Evolutionary conservation across 2,113 vertebrate genomes (phyloP), one percentile per base, ranked within the genome.

Genomic region (Nestor notabilis): DNA sequence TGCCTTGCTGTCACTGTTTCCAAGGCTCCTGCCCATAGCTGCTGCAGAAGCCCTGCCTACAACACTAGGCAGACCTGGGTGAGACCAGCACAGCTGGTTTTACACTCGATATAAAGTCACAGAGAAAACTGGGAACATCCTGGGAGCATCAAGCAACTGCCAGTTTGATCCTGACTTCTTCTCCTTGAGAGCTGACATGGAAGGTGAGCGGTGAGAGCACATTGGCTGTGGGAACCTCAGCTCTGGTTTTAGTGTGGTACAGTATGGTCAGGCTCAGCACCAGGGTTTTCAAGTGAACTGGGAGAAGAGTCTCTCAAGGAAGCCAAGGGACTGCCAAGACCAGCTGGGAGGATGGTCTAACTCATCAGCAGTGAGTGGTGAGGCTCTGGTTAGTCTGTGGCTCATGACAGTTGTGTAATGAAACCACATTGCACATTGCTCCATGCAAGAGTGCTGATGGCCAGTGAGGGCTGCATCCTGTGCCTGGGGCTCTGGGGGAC

Each of bases 151-250:
- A 17, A 72, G 35, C 35, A 58, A 58, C 41, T 8, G 31, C 18
- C 60, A 58, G 16, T 44, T 33, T 53, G 66, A n/a, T 29, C 70
- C 61, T 58, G 74, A 17, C 27, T 17, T 20, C 50, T 63, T 25
- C 29, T 21, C 78, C 75, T 35, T 58, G 52, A 39, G n/a, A 85
- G 11, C 46, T 31, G 28, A 7, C 0, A 0, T 8, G 49, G 81
- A 74, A 91, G n/a, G n/a, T 27, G 31, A 87, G 77, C 37, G 43
- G 44, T 2, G 29, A 60, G 53, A 61, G 20, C 46, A 66, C 23
- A 3, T 0, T 0, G 10, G 27, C 41, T 58, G 33, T 0, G 2
- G 43, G 65, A 89, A 14, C 37, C 64, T 52, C 74, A 47, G 56
- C 44, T 69, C 76, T 24, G 9, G 0, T 6, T 46, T 81, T 43